Base-by-base conservation (phyloP, 2,113 vertebrate species). In the Rhinolophus ferrumequinum region DNA sequence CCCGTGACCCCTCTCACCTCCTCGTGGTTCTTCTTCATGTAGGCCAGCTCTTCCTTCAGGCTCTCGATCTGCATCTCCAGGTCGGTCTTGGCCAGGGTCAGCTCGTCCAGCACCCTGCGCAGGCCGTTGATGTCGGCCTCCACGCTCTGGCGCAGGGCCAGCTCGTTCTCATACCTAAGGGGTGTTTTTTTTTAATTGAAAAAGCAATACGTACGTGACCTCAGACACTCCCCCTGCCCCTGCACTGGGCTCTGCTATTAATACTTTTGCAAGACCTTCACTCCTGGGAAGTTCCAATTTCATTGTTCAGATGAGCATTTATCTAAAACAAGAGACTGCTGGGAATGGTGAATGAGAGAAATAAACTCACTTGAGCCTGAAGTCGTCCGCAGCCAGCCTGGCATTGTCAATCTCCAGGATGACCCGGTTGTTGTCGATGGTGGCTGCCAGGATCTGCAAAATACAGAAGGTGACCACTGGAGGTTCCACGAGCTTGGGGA, bases 11-110 rank as follows among this genome's bases (percentile, higher is more conserved):
- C 16, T 93, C 99, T 99, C 94, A 99, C 99, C 96, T 99, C 99
- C 80, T 99, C 99, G 0, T 99, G 99, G 98, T 99, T 99, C 98
- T 99, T 99, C 98, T 99, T 99, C n/a, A 99, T 96, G 77, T 99
- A 99, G 89, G 99, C 99, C 96, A 99, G 98, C 93, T 99, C 99
- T 96, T 99, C 99, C 3, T 99, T 99, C 92, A 99, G 98, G 0
- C 38, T 56, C 94, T 99, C 99, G 0, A 99, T 99, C 97, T 99
- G 98, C 98, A 98, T 97, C 95, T 99, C 99, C 96, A 99, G 85
- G 93, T 99, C 99, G 0, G 98, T 54, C 95, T 98, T 98, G 73
- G 98, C 0, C 95, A 99, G 94, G 11, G 99, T 99, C 93, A 99
- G 96, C 85, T 99, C 99, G 0, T 99, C 99, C 98, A 99, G 95